Base-by-base conservation (phyloP, 35 echinoderm and acorn worm species). In the Holothuria glaberrima region DNA sequence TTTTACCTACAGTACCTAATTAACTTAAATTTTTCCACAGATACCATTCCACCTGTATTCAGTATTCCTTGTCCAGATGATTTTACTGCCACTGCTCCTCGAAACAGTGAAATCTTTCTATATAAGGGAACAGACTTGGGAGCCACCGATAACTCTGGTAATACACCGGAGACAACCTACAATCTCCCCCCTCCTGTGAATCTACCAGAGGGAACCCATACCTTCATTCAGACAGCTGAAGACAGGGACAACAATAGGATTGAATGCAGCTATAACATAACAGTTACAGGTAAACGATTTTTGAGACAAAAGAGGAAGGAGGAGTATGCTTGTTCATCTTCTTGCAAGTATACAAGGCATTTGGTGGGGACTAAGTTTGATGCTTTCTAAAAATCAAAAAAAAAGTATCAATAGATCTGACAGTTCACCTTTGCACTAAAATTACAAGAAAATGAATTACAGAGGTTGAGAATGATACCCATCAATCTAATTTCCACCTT, bases 101-200 rank as follows among this genome's bases (percentile, higher is more conserved):
- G 12, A 14, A 33, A 33, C 12, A 4, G 9, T 2, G 41, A 78
- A 3, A 13, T 6, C 5, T 78, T 52, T 38, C 0, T 48, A 10
- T 78, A 78, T 38, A 2, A 7, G n/a, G 74, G 74, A 21, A 78
- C 29, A 12, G 41, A 84, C 21, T 59, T 56, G 13, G 33, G 59
- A 17, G 80, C 29, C 5, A 84, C 54, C 2, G 80, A 84, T 29
- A 84, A 84, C 34, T 84, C 80, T 34, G 80, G 80, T 32, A 2
- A 12, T 19, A 54, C n/a, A 33, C 66, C 66, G 21, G 33, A 59
- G 2, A 28, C 61, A 17, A 61, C 2, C 0, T 84, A 84, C 25
- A 84, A 84, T 52, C 31, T 84, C 13, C 80, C 80, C 4, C 80
- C 80, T 36, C 54, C 52, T 20, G 80, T 84, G 0, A 58, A 30